A percentile compares a stretch with the other conserved stretches of the same genome.
Evolutionary conservation across 2,888 invertebrate species (phyloP).

Genomic region (Dicyrtomina minuta): DNA sequence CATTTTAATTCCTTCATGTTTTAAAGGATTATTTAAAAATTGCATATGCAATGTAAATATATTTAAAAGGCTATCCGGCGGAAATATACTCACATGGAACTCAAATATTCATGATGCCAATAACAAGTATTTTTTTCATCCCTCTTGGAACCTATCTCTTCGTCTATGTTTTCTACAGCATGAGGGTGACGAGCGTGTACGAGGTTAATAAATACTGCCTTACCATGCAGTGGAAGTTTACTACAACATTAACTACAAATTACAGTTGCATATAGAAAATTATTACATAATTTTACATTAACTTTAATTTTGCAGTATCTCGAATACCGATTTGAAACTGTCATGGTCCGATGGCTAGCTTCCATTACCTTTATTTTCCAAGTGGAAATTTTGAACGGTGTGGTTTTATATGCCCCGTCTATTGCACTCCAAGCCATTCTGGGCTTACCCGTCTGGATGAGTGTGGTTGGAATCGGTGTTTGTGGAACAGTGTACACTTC

Average conservation of each 20-base stretch:
- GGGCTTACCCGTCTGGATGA: slow-evolving; percentile 49
- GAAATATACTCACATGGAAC: slow-evolving; percentile 45
- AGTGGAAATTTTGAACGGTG: slow-evolving; percentile 50
- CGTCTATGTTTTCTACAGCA: slow-evolving; percentile 43
- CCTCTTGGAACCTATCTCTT: slow-evolving; percentile 44
- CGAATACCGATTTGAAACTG: slow-evolving; percentile 48
- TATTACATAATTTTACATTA: slow-evolving; percentile 33
- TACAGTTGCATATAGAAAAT: neutral
- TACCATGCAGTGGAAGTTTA: no score
- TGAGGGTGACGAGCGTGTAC: slow-evolving; percentile 44
- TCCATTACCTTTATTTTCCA: slow-evolving; percentile 52
- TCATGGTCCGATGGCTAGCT: slow-evolving; percentile 45
- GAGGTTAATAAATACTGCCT: slow-evolving; percentile 47
- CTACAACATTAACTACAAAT: no score
- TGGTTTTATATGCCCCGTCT: slow-evolving; percentile 51
- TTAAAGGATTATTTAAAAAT: no score
- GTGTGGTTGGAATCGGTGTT: slow-evolving; percentile 49
- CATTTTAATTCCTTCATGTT: no score
- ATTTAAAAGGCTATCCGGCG: slow-evolving; percentile 47
- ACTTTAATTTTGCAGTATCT: slow-evolving; percentile 45
- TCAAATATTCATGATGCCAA: slow-evolving; percentile 41
- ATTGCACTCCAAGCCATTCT: slow-evolving; percentile 51
- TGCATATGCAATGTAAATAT: no score
- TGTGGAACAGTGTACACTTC: slow-evolving; percentile 53
- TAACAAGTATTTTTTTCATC: slow-evolving; percentile 37